These are phyloP conservation scores for Turritopsis dohrnii DNA, from an alignment of 30 jellyfish, hydroid and myxozoan genomes.

Conservation along the genomic window DNA sequence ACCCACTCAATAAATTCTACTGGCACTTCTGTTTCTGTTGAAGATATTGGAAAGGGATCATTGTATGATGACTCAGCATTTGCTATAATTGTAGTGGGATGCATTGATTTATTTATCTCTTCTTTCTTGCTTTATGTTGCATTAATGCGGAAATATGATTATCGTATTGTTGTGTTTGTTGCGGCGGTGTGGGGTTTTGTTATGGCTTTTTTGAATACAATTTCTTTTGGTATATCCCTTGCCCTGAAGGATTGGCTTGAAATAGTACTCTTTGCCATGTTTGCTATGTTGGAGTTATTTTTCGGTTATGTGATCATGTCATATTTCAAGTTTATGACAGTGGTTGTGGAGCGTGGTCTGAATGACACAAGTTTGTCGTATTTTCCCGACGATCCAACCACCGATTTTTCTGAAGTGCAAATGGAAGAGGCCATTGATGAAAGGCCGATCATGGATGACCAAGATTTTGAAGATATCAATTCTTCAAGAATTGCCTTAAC, in stretches of 20 bases:
- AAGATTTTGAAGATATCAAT: constrained; percentile 22
- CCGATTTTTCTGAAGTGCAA: constrained; percentile 10
- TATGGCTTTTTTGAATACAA: constrained; percentile 27
- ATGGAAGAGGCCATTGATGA: constrained; percentile 36
- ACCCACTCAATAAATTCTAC: not conserved
- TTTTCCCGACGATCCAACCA: constrained; percentile 30
- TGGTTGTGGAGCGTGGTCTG: constrained; percentile 36
- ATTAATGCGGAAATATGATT: constrained; percentile 19
- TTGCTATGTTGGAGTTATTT: constrained; percentile 19
- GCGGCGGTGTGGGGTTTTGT: constrained; percentile 43
- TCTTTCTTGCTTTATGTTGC: constrained; percentile 26
- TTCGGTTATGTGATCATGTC: constrained; percentile 39
- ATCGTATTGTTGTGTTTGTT: constrained; percentile 27
- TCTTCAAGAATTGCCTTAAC: constrained; percentile 12
- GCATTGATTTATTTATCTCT: constrained; percentile 29
- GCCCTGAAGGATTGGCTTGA: constrained; percentile 1
- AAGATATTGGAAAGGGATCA: not conserved
- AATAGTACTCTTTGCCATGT: constrained; percentile 3
- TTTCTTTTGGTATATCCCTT: constrained; percentile 31
- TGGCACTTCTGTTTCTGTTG: not conserved
- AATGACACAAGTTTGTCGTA: constrained; percentile 33
- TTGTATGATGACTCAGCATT: constrained; percentile 21
- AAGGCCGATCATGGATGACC: constrained; percentile 40
- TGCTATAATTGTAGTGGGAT: constrained; percentile 29
- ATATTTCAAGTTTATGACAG: constrained; percentile 26